Base-by-base conservation (phyloP, 2,888 invertebrate genomes). In the Cephus sareptanus region DNA sequence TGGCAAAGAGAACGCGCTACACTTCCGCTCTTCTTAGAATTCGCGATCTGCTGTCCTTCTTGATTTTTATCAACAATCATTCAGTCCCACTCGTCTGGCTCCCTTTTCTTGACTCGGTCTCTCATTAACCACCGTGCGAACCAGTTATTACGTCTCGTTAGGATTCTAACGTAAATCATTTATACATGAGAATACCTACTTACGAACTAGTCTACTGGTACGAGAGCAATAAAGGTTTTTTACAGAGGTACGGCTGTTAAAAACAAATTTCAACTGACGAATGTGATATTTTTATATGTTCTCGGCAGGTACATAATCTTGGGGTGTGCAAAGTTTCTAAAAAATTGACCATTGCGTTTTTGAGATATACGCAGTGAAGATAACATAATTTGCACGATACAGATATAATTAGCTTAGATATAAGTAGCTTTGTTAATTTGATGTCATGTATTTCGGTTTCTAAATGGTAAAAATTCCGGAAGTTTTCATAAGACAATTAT, bases 41-140 rank as follows among this genome's bases (percentile, higher is more conserved):
- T 56, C 30, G 15, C 71, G 71, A 71, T 12, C 12, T 71, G 71
- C 11, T 56, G 56, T 56, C 71, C 71, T 31, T 33, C 31, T 31
- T n/a, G 71, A 71, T 71, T 71, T 56, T 71, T 31, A 71, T 71
- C 71, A 71, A 71, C 31, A 71, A 30, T 71, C 31, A 56, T 56
- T 23, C 56, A 23, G 56, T 56, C 9, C 56, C 15, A 56, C 9
- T 56, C 9, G 23, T 9, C 23, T 2, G 56, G 56, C 23, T 15
- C 2, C 9, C 23, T 56, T 56, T 56, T 23, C 6, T 9, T 56
- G 56, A 56, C 23, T 23, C 56, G 23, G 23, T 56, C 56, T 23
- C 9, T 56, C 56, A 23, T 56, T 56, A 56, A 56, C 1, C 23
- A 56, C 2, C 56, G 23, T 56, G 56, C 15, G 56, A 56, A 56